Base-by-base conservation (phyloP, 2,888 invertebrate genomes). In the Tinea semifulvella region DNA sequence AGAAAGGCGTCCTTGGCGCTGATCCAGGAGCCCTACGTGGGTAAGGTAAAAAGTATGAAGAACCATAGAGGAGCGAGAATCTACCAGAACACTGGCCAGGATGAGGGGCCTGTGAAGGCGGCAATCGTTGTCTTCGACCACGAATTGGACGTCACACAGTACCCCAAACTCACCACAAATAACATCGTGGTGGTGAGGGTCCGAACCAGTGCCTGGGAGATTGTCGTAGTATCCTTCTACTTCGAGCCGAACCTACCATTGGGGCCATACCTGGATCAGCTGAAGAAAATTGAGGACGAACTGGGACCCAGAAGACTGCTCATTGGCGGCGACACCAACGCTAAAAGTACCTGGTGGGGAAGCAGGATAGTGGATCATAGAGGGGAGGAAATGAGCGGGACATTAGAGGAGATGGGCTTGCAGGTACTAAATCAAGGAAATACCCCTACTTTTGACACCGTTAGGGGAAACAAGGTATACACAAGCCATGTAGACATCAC, bases 391-490 rank as follows among this genome's bases (percentile, higher is more conserved):
- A 16, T 16, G 16, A 8, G 8, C 8, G 36, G 16, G 16, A 6
- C 10, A 8, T 4, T 36, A 17, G 36, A 13, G 6, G 2, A n/a
- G 0, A 49, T 55, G 42, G 2, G 16, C n/a, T 47, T 52, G 14
- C 52, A 53, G 6, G 48, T 48, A 6, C 47, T 57, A 0, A 58
- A 60, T 45, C 25, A 10, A 0, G 55, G 56, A 1, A 22, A 48
- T 1, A 51, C 38, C 0, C 56, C 58, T n/a, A n/a, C n/a, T n/a
- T n/a, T n/a, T n/a, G n/a, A n/a, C n/a, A n/a, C n/a, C n/a, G n/a
- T n/a, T n/a, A 2, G 40, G 22, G 40, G 20, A 3, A 20, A 20
- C 40, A 40, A 22, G 17, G 6, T 11, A 0, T 47, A 16, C 10
- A 19, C 25, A 0, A 49, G 49, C 40, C 17, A 16, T 2, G 47